Conservation (phyloP, 2,113 vertebrate genomes). For the Gorsachius goisagi region DNA sequence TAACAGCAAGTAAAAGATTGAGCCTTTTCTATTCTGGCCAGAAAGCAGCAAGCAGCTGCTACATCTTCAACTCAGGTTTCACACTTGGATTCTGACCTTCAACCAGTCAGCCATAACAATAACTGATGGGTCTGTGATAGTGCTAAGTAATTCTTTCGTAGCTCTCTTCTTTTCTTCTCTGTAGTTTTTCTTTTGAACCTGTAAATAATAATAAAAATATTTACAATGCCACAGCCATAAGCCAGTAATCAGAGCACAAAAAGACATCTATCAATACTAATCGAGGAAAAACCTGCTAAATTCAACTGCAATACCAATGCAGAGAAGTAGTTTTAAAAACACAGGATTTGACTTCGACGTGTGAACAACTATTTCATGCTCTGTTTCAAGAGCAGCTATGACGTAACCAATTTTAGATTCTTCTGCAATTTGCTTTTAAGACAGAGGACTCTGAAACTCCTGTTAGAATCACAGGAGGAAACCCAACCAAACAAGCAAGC, state of each 20-base stretch:
- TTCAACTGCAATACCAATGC: neutral
- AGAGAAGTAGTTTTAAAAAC: neutral
- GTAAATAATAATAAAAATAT: constrained; percentile 38
- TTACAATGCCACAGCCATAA: neutral
- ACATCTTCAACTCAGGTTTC: constrained; percentile 4
- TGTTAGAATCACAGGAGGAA: neutral
- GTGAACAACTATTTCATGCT: neutral
- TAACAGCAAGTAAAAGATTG: constrained; percentile 40
- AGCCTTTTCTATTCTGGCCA: constrained; percentile 12
- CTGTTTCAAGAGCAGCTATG: neutral
- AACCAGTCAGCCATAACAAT: constrained; percentile 99
- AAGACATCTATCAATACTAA: neutral
- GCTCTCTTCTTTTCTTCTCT: constrained; percentile 98
- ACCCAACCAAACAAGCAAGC: neutral
- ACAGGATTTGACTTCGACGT: neutral
- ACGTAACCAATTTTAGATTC: rapidly evolving
- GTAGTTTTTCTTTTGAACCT: constrained; percentile 99
- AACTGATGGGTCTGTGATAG: constrained; percentile 95
- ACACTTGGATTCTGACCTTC: constrained; percentile 82
- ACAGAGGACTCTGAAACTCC: neutral
- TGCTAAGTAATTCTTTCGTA: constrained; percentile 96
- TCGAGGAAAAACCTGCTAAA: neutral
- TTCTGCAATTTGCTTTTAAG: neutral
- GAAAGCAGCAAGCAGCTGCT: constrained; percentile 2
- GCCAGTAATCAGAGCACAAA: neutral